phyloP scores from a whole-genome alignment of 2,888 invertebrate species.

The Eristalinus aeneus region DNA sequence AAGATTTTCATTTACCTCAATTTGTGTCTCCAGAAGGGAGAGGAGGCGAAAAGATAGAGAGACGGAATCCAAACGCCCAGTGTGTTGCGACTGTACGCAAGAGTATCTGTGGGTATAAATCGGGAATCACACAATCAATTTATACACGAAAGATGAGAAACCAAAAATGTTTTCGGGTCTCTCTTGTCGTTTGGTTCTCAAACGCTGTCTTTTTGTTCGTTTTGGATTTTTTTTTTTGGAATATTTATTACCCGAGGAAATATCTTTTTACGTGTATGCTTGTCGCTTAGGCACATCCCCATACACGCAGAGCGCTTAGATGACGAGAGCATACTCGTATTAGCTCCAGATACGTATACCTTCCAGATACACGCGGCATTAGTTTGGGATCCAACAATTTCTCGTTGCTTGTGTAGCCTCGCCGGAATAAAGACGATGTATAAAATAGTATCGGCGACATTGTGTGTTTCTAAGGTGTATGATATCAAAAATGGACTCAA shows the following conservation, averaged over 20 bases:
- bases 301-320: neutral
- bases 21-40: constrained; percentile 48
- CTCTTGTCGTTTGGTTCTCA: constrained; percentile 27
- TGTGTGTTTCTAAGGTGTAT: constrained; percentile 28
- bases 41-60: neutral
- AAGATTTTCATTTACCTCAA: constrained; percentile 37
- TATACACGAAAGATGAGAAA: constrained; percentile 42
- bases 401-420: neutral
- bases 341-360: neutral
- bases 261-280: constrained; percentile 23
- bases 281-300: neutral
- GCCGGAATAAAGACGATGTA: constrained; percentile 2
- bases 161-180: constrained; percentile 34
- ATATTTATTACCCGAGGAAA: constrained; percentile 9
- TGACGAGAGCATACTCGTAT: neutral
- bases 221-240: constrained; percentile 14
- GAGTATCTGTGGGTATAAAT: constrained; percentile 39
- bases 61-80: neutral
- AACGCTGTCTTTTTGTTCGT: neutral
- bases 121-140: constrained; percentile 58
- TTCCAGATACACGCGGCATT: neutral
- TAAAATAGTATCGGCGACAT: constrained; percentile 17
- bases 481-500: constrained; percentile 56
- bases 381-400: neutral
- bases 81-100: neutral